Percentiles rank a stretch among this genome's conserved stretches.
These are phyloP conservation scores for Epistrophella euchroma DNA, from an alignment of 2,888 invertebrate species.

Conservation along the genomic window DNA sequence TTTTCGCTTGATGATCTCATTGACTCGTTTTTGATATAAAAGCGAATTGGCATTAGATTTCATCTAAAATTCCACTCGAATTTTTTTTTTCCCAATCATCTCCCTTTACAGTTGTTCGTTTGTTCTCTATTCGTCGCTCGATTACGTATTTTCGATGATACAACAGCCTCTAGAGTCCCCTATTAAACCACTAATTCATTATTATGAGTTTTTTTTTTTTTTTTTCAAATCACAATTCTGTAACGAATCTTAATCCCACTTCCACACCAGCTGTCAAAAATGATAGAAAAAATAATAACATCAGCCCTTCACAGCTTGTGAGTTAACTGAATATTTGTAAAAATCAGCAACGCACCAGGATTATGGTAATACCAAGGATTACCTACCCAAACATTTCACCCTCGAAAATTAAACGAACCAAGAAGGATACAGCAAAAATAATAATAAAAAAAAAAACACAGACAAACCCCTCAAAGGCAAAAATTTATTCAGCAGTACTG, in stretches of 20 bases:
- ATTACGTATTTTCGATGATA: constrained; percentile 25
- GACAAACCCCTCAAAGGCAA: constrained; percentile 39
- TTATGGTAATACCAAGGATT: constrained; percentile 25
- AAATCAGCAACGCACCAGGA: constrained; percentile 13
- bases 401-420: constrained; percentile 49
- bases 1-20: constrained; percentile 11
- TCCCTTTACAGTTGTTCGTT: background rate
- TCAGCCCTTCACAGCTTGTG: background rate
- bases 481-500: constrained; percentile 44
- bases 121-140: constrained; percentile 10
- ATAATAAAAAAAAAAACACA: background rate
- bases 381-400: constrained; percentile 55
- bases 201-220: constrained; percentile 33
- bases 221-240: constrained; percentile 53
- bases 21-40: constrained; percentile 3
- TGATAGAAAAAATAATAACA: constrained; percentile 33
- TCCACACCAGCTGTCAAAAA: constrained; percentile 61
- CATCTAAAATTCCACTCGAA: constrained; percentile 31
- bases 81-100: background rate
- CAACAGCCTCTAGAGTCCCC: constrained; percentile 11
- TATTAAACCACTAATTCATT: constrained; percentile 60
- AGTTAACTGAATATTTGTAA: constrained; percentile 26
- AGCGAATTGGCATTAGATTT: constrained; percentile 11
- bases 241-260: constrained; percentile 55
- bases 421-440: constrained; percentile 14